Percentiles rank a stretch among this genome's conserved stretches.
Conservation (phyloP, 2,797 vertebrate species). For the Oreortyx pictus region DNA sequence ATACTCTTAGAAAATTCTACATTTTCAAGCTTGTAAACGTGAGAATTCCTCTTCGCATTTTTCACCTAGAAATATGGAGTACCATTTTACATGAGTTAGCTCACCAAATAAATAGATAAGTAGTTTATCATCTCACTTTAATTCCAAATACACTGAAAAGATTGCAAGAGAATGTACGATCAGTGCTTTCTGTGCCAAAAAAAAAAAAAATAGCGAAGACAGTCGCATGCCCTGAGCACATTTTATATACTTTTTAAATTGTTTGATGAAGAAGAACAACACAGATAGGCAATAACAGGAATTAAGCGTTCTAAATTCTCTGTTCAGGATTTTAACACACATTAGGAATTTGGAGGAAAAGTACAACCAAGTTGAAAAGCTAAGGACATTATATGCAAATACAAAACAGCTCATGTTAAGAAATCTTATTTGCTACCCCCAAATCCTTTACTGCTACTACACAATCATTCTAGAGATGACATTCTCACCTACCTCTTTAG, state of each 20-base stretch:
- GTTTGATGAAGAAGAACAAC: not conserved
- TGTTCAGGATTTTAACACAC: not conserved
- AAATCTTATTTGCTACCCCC: not conserved
- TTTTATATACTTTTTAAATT: not conserved
- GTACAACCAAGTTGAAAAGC: not conserved
- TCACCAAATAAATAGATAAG: not conserved
- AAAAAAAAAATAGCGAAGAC: not conserved
- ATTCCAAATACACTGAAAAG: not conserved
- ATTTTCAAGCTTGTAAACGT: not conserved
- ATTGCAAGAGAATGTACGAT: not conserved
- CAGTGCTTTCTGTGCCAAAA: not conserved
- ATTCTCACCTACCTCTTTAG: slow-evolving; percentile 79
- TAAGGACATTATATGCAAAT: not conserved
- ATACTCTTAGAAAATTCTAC: not conserved
- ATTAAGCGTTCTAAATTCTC: not conserved
- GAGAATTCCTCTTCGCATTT: not conserved
- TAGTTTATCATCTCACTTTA: not conserved
- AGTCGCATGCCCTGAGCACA: not conserved
- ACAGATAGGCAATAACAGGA: not conserved
- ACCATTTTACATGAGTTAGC: not conserved
- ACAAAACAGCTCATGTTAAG: not conserved
- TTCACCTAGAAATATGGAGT: fast-evolving
- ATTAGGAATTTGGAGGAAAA: not conserved
- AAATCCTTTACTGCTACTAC: not conserved
- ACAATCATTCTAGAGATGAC: not conserved